A percentile compares a stretch with the other conserved stretches of the same genome.
These are phyloP conservation scores for Gastracanthus pulcherrimus DNA, from an alignment of 2,888 invertebrate genomes.

Conservation along the genomic window DNA sequence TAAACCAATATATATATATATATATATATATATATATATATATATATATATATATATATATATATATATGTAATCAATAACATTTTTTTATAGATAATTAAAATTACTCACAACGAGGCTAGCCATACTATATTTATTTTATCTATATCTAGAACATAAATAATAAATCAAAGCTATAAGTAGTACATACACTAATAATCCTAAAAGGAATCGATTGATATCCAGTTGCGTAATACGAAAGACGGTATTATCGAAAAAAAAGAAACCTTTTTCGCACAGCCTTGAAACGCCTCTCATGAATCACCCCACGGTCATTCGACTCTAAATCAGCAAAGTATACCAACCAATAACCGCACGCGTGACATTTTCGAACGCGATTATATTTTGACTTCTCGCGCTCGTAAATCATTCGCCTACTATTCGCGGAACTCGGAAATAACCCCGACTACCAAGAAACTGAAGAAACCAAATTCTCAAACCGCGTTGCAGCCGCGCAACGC, in stretches of 20 bases:
- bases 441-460: no score
- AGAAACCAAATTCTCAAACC: not conserved
- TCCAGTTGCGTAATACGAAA: not conserved
- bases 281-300: conserved; percentile 21
- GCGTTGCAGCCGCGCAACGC: not conserved
- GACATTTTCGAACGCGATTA: conserved; percentile 3
- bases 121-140: no score
- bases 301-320: conserved; percentile 43
- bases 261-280: not conserved
- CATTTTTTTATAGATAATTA: no score
- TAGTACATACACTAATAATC: not conserved
- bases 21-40: no score
- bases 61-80: no score
- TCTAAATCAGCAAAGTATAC: not conserved
- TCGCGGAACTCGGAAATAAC: not conserved
- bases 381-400: conserved; percentile 29
- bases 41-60: no score
- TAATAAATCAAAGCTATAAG: not conserved
- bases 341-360: not conserved
- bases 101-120: no score
- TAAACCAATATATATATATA: no score
- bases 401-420: not conserved
- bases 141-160: no score
- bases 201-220: not conserved
- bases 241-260: not conserved